Conservation (phyloP, 2,888 invertebrate species). For the Zootermopsis nevadensis region DNA sequence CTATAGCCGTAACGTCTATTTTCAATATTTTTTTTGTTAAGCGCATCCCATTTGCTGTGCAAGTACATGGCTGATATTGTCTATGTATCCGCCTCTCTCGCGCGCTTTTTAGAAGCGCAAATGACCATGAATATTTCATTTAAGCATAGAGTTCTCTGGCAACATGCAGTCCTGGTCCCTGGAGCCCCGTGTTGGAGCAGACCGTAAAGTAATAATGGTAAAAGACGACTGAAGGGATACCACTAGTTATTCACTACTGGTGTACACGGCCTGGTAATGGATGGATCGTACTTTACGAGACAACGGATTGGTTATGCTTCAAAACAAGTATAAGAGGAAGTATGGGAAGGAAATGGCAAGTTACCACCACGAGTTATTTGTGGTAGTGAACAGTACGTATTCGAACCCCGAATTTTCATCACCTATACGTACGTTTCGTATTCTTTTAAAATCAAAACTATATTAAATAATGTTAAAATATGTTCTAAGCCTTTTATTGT, state of each 20-base stretch:
- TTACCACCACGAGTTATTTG: too few relatives aligned
- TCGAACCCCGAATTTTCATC: too few relatives aligned
- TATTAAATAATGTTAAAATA: too few relatives aligned
- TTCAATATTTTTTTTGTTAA: conserved; percentile 33
- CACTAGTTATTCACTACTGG: not conserved
- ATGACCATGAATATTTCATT: conserved; percentile 41
- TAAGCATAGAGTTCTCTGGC: conserved; percentile 25
- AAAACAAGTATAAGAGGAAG: too few relatives aligned
- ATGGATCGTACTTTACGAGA: not conserved
- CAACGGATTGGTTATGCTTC: too few relatives aligned
- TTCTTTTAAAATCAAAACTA: too few relatives aligned
- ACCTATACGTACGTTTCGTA: too few relatives aligned
- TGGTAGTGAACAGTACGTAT: too few relatives aligned
- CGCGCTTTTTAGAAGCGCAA: conserved; percentile 39
- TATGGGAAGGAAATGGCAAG: too few relatives aligned
- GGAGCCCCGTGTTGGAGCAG: not conserved
- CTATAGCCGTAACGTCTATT: conserved; percentile 23
- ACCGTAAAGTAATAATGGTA: conserved; percentile 40
- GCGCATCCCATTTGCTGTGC: conserved; percentile 18
- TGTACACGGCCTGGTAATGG: conserved; percentile 6
- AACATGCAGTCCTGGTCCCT: not conserved
- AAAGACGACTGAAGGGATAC: not conserved
- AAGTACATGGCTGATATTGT: conserved; percentile 9
- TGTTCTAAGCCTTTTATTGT: too few relatives aligned
- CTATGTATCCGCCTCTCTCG: conserved; percentile 15